Conservation (phyloP, 2,113 vertebrate genomes). For the Parus major region DNA sequence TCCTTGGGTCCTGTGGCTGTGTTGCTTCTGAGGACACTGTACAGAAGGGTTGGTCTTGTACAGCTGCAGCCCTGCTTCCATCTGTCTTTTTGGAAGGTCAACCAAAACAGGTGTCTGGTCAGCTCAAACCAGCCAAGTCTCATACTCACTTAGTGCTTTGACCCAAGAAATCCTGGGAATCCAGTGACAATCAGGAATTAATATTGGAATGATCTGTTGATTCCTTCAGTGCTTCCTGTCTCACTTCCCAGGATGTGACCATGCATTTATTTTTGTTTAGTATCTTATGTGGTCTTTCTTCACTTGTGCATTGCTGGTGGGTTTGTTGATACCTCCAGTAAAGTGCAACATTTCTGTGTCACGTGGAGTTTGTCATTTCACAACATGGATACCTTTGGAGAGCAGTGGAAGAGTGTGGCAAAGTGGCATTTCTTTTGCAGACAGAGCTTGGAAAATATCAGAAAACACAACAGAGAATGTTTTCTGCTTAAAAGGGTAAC, state of each 20-base stretch:
- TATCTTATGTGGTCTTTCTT: background rate
- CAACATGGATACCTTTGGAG: background rate
- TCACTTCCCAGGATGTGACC: background rate
- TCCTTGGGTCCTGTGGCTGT: background rate
- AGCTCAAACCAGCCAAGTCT: background rate
- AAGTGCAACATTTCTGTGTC: background rate
- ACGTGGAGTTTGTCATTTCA: background rate
- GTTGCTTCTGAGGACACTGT: background rate
- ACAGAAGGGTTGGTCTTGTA: accelerated
- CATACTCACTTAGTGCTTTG: background rate
- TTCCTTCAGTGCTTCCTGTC: background rate
- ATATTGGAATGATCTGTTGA: background rate
- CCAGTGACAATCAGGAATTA: background rate
- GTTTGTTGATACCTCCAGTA: background rate
- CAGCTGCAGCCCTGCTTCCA: background rate
- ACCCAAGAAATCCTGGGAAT: background rate
- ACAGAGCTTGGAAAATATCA: background rate
- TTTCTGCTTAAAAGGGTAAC: background rate
- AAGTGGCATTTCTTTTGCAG: background rate
- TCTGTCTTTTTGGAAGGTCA: background rate
- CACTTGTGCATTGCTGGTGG: background rate
- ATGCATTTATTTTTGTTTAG: background rate
- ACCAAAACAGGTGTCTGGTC: background rate
- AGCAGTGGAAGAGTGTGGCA: background rate
- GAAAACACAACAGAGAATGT: background rate